Percentiles rank a stretch among this genome's conserved stretches.
Conservation (phyloP, 2,888 invertebrate genomes). For the Pomacea canaliculata region DNA sequence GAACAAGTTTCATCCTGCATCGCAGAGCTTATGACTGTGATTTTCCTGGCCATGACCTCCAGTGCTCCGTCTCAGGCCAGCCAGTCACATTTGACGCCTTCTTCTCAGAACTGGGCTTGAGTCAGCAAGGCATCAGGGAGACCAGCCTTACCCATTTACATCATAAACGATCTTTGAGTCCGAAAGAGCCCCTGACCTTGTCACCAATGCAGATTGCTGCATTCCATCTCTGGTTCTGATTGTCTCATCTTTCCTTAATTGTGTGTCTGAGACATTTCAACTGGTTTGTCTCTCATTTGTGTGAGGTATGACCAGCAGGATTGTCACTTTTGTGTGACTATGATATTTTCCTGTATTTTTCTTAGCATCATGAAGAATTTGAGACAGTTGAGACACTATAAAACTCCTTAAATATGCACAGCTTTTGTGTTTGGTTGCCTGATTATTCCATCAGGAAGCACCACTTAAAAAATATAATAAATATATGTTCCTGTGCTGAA, state of each 20-base stretch:
- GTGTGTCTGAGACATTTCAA: not conserved
- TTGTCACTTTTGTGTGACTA: no score
- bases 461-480: no score
- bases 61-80: constrained; percentile 39
- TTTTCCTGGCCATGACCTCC: constrained; percentile 39
- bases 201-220: constrained; percentile 53
- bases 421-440: no score
- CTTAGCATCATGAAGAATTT: no score
- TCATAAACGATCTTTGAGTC: constrained; percentile 35
- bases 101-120: constrained; percentile 41
- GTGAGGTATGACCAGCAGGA: no score
- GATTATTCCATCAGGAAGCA: no score
- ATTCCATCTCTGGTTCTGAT: constrained; percentile 30
- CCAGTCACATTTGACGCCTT: constrained; percentile 36
- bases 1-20: constrained; percentile 58
- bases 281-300: no score
- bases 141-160: constrained; percentile 54
- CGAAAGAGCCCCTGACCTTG: constrained; percentile 39
- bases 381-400: no score
- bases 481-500: no score
- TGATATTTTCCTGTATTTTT: no score
- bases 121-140: constrained; percentile 39
- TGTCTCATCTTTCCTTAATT: not conserved
- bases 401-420: no score
- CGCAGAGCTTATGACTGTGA: constrained; percentile 55